Base-by-base conservation (phyloP, 2,888 invertebrate species). In the Drosophila melanocephala region DNA sequence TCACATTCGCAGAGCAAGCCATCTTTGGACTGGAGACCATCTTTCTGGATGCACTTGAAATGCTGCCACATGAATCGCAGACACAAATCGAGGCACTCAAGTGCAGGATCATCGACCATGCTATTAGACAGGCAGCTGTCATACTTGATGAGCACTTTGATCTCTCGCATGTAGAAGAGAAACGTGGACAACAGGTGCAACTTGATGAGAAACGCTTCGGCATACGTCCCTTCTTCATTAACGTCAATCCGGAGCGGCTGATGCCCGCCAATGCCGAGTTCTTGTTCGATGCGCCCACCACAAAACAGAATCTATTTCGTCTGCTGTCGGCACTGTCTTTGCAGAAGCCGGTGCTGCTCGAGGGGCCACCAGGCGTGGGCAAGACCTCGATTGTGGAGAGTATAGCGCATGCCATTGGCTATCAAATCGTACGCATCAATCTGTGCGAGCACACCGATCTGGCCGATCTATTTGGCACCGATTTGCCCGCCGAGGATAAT, bases 391-490 rank as follows among this genome's bases (percentile, higher is more conserved):
- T 99, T 65, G 97, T 99, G 3, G 96, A 96, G 63, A 98, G 98
- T 33, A 94, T 99, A 50, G 99, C 99, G 0, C 96, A 95, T 90
- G 95, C 96, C 12, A 96, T 98, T 3, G 97, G 98, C 2, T 96
- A 98, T 92, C 95, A 95, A 90, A 95, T 99, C 39, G 96, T 98
- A 19, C 95, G 99, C 55, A 98, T 99, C 71, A 99, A 99, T 94
- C 95, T 99, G 57, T 99, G 99, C 59, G 99, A 99, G 91, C 99
- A 99, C 94, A 99, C 99, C 95, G 99, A 99, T 93, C 96, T 99
- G 62, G 97, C 98, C 16, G 99, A 99, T 94, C 94, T 99, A 52
- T 99, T 99, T 93, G 99, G 99, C 32, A 97, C 99, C 5, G 99
- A 99, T 94, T 94, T 99, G 56, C 99, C 99, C 0, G 95, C 98